Conservation (phyloP, 2,888 invertebrate genomes). For the Tetropium fuscum region DNA sequence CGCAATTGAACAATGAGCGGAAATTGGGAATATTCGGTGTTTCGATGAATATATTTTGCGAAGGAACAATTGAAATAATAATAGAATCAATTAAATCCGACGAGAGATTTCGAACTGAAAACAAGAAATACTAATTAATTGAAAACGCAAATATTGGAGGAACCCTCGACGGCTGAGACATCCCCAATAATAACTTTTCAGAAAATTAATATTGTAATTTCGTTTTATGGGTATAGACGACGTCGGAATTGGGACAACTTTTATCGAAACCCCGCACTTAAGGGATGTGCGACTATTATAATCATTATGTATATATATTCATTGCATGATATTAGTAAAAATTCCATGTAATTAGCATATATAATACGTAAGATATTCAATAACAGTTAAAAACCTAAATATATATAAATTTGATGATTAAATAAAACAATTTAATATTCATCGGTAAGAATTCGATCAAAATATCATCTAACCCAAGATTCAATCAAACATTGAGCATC, state of each 20-base stretch:
- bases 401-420: too few relatives aligned
- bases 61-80: slow-evolving; percentile 54
- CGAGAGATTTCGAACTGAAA: slow-evolving; percentile 58
- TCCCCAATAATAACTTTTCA: slow-evolving; percentile 25
- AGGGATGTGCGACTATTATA: too few relatives aligned
- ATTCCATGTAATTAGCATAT: too few relatives aligned
- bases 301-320: too few relatives aligned
- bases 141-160: slow-evolving; percentile 60
- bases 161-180: slow-evolving; percentile 19
- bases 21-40: slow-evolving; percentile 35
- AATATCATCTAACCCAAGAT: too few relatives aligned
- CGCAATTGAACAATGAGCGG: slow-evolving; percentile 29
- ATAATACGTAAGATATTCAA: too few relatives aligned
- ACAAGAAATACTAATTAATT: slow-evolving; percentile 62
- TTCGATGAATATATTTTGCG: slow-evolving; percentile 41
- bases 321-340: too few relatives aligned
- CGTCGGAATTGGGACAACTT: background rate
- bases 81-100: slow-evolving; percentile 61
- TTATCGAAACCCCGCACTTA: too few relatives aligned
- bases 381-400: too few relatives aligned
- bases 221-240: background rate
- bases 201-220: slow-evolving; percentile 29
- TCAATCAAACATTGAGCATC: too few relatives aligned
- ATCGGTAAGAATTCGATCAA: too few relatives aligned
- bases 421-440: too few relatives aligned